Evolutionary conservation across 2,888 invertebrate genomes (phyloP), one percentile per base, ranked within the genome.

Genomic region (Tholera decimalis): DNA sequence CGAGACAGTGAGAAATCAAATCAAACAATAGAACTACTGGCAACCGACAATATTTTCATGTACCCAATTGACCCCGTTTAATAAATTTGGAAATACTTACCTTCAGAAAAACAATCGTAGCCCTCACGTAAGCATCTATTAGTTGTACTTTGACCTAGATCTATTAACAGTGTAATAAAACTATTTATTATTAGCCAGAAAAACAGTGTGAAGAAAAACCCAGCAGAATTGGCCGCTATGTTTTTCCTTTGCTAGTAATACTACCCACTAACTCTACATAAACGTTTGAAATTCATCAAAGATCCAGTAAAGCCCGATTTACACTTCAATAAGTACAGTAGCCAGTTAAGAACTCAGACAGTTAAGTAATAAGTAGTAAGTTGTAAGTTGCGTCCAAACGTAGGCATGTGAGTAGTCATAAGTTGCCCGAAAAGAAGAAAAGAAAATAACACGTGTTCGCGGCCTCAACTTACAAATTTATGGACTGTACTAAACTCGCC

Each of bases 51-150:
- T 1, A 9, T 1, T 30, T 30, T 1, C 15, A 35, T 3, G 33
- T 35, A 15, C 35, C 15, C 35, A 35, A 35, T 15, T 2, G 5
- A 57, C 15, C 7, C 15, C 9, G 18, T 8, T 33, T 5, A 56
- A 35, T 50, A 7, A 51, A 9, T 33, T 50, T 9, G 18, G 15
- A 1, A 44, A 6, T 13, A 35, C 0, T 1, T 22, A 7, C 4
- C 1, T 62, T 18, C 11, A 37, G 11, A 62, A 15, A 62, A 46
- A 22, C 62, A 28, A 20, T 15, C 7, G 13, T 18, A 15, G 13
- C 11, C 20, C n/a, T 28, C 8, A 54, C 20, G 1, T 20, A 26
- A 51, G 24, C 51, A 1, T 26, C 26, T 24, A 37, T 50, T 51
- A 35, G 9, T 47, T 26, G n/a, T 28, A 26, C n/a, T 9, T 18